Evolutionary conservation across 2,888 invertebrate genomes (phyloP).

Genomic region (Diaperis boleti): DNA sequence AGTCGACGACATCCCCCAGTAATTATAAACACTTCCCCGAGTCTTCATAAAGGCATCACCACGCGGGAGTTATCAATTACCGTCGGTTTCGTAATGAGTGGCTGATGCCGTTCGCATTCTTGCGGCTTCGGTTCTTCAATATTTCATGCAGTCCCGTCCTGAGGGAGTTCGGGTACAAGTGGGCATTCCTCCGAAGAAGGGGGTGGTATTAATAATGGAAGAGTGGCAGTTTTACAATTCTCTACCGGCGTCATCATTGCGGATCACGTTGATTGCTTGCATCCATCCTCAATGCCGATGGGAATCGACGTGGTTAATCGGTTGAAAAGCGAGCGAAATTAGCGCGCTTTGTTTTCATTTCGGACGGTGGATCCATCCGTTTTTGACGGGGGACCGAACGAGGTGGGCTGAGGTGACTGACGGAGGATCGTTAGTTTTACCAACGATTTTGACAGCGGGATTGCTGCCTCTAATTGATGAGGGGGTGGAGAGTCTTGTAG

Average conservation of each 20-base stretch:
- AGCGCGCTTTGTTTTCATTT: conserved; percentile 28
- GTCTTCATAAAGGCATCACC: conserved; percentile 35
- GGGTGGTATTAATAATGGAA: conserved; percentile 41
- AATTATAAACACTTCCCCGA: conserved; percentile 26
- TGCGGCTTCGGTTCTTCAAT: conserved; percentile 39
- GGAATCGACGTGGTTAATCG: conserved; percentile 29
- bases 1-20: conserved; percentile 8
- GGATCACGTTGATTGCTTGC: conserved; percentile 34
- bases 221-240: conserved; percentile 36
- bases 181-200: conserved; percentile 42
- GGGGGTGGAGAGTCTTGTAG: background rate
- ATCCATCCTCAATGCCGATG: conserved; percentile 22
- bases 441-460: conserved; percentile 1
- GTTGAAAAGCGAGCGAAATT: conserved; percentile 23
- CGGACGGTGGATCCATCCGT: background rate
- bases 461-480: background rate
- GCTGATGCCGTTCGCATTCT: conserved; percentile 34
- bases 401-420: conserved; percentile 9
- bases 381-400: conserved; percentile 7
- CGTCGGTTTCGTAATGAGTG: conserved; percentile 36
- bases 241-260: conserved; percentile 13
- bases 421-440: conserved; percentile 10
- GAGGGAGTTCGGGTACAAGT: conserved; percentile 28
- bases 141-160: conserved; percentile 37
- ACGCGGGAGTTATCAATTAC: conserved; percentile 43